Percentiles rank a stretch among this genome's conserved stretches.
Conservation (phyloP, 2,797 vertebrate genomes). For the Danio aesculapii region DNA sequence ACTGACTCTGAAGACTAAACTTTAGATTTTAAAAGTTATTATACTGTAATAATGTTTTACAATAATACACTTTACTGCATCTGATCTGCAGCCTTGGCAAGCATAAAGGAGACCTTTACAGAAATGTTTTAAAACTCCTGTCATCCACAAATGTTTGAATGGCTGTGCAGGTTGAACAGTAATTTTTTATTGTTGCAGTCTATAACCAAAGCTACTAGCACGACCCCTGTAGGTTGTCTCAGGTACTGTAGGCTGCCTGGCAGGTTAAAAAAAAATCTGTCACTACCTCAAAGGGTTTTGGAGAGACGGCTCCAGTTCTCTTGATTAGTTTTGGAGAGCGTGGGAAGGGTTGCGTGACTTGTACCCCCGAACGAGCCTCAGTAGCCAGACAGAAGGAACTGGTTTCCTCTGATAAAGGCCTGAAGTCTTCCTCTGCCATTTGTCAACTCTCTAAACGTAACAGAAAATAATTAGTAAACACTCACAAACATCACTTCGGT, state of each 20-base stretch:
- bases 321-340: slow-evolving; percentile 72
- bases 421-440: slow-evolving; percentile 68
- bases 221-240: not conserved
- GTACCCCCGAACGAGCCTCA: slow-evolving; percentile 45
- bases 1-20: too few species aligned
- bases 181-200: not conserved
- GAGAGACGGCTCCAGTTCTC: slow-evolving; percentile 50
- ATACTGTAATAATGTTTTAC: too few species aligned
- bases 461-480: not conserved
- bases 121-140: too few species aligned
- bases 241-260: not conserved
- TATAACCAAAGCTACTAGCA: not conserved
- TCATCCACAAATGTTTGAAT: too few species aligned
- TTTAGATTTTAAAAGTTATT: too few species aligned
- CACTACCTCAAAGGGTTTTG: slow-evolving; percentile 62
- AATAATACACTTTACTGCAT: too few species aligned
- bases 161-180: not conserved
- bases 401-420: not conserved
- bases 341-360: slow-evolving; percentile 70
- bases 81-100: too few species aligned
- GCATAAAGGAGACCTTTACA: too few species aligned
- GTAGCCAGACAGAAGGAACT: slow-evolving; percentile 28
- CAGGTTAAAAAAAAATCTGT: not conserved
- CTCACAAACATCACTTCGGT: not conserved
- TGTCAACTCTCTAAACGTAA: slow-evolving; percentile 41